phyloP scores from a whole-genome alignment of 2,888 invertebrate species.

The Leptinotarsa rubiginosa region DNA sequence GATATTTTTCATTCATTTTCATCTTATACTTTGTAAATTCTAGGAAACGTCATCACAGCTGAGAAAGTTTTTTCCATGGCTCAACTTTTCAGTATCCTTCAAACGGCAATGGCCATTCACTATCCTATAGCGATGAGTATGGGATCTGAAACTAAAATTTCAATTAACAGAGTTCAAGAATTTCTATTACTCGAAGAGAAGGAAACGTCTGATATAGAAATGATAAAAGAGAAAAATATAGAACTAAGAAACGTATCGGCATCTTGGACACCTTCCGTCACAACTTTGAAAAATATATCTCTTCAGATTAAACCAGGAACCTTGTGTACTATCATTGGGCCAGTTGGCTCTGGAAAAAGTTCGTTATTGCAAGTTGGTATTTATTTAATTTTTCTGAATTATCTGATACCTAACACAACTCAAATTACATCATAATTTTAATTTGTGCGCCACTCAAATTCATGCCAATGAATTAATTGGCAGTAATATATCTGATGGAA shows the following conservation, averaged over 20 bases:
- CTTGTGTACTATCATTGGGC: slow-evolving; percentile 83
- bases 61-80: slow-evolving; percentile 66
- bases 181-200: slow-evolving; percentile 72
- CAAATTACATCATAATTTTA: too few relatives aligned
- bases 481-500: too few relatives aligned
- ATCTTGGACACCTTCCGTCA: slow-evolving; percentile 53
- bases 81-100: slow-evolving; percentile 68
- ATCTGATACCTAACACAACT: too few relatives aligned
- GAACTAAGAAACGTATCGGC: slow-evolving; percentile 54
- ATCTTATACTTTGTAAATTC: background rate
- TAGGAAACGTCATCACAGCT: slow-evolving; percentile 63
- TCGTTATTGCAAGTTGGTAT: slow-evolving; percentile 66
- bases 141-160: slow-evolving; percentile 72
- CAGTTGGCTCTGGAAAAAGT: slow-evolving; percentile 87
- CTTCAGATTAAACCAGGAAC: slow-evolving; percentile 67
- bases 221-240: slow-evolving; percentile 45
- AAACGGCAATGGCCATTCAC: slow-evolving; percentile 71
- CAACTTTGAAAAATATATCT: slow-evolving; percentile 62
- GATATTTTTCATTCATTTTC: background rate
- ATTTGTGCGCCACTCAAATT: too few relatives aligned
- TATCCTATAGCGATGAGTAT: slow-evolving; percentile 71
- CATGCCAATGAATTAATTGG: too few relatives aligned
- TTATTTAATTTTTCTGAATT: background rate
- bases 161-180: slow-evolving; percentile 69
- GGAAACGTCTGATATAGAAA: slow-evolving; percentile 54